These are phyloP conservation scores for Rhodinocichla rosea DNA, from an alignment of 2,113 vertebrate genomes.

Conservation along the genomic window DNA sequence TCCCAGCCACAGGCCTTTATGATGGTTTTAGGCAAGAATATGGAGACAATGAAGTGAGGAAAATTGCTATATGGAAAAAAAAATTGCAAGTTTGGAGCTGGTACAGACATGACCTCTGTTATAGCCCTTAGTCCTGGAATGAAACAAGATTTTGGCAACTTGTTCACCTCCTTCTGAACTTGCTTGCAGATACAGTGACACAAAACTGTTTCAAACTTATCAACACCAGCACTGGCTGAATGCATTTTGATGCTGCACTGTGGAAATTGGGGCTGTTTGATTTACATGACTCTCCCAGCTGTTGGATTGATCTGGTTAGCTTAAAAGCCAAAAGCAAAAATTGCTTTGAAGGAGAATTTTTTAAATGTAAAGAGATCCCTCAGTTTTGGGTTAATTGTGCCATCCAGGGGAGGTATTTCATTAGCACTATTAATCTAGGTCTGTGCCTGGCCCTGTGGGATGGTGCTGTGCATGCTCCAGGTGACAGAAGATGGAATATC, in stretches of 20 bases:
- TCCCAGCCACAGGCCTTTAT: neutral
- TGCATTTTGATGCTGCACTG: neutral
- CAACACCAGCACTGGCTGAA: neutral
- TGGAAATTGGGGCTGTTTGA: neutral
- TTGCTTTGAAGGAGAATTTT: neutral
- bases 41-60: neutral
- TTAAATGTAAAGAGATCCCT: neutral
- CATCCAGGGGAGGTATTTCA: neutral
- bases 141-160: neutral
- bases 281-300: neutral
- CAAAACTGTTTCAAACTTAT: neutral
- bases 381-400: conserved; percentile 26
- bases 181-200: neutral
- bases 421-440: conserved; percentile 1
- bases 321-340: conserved; percentile 22
- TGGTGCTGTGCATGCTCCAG: neutral
- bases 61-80: neutral
- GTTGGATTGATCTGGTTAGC: neutral
- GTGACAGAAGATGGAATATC: neutral
- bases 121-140: neutral
- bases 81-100: neutral
- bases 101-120: neutral
- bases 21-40: neutral
- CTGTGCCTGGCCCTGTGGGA: neutral
- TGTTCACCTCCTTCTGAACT: neutral